Base-by-base conservation (phyloP, 2,113 vertebrate genomes). In the Rhabdomys dilectus region DNA sequence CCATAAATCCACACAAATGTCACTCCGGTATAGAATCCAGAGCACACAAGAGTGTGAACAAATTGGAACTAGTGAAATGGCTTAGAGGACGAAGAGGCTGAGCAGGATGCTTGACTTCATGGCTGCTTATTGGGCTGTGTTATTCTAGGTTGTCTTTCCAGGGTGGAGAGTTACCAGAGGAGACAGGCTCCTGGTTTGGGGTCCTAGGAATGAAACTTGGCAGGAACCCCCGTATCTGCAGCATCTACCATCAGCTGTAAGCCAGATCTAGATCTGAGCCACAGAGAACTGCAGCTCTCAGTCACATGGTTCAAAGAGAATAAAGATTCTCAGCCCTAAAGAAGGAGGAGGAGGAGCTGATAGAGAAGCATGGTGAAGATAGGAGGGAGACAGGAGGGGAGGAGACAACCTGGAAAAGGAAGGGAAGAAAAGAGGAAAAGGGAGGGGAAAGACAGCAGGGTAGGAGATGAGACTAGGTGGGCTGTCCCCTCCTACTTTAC, bases 1-100 rank as follows among this genome's bases (percentile, higher is more conserved):
- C 10, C 1, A 3, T 7, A 48, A 39, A 8, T 15, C 51, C 9
- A 1, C 3, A 45, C n/a, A 0, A 1, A 7, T 12, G 39, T 36
- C 34, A 75, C 2, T 84, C 51, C 5, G n/a, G 7, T 21, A 1
- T 0, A 7, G 16, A 76, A 64, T 0, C 4, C 48, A 70, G 77
- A 0, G 2, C 26, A 24, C 7, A 51, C 8, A 39, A 51, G 39
- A 60, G 34, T 6, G 3, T 17, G 9, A 0, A 6, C 4, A 7
- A 36, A 13, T 60, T 60, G 45, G 45, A 11, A 12, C 11, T 5
- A 45, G 64, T 8, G 64, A 85, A 45, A 34, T 5, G 34, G 86
- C 31, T 72, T n/a, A 39, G 42, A 17, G 34, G 48, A 13, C 78
- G 75, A 89, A 3, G 29, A 90, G 96, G 84, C 51, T 96, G 87